Evolutionary conservation across 2,797 vertebrate species (phyloP).

Genomic region (Chanos chanos): DNA sequence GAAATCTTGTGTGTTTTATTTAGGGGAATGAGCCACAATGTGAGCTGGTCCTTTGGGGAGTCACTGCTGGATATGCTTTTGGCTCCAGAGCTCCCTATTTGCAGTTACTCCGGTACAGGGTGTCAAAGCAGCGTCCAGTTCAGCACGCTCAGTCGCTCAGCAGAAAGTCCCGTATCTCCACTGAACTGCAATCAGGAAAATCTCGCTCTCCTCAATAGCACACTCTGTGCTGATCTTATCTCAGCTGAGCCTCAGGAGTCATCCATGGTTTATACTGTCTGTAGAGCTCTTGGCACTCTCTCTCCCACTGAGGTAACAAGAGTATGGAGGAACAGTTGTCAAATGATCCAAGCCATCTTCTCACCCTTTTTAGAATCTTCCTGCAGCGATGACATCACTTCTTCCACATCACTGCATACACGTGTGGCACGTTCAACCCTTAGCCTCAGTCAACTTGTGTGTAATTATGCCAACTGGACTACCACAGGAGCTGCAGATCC

Average conservation of each 20-base stretch:
- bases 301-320: constrained; percentile 45
- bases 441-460: constrained; percentile 65
- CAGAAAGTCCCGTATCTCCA: constrained; percentile 2
- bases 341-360: constrained; percentile 41
- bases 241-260: constrained; percentile 30
- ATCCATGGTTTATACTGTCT: constrained; percentile 52
- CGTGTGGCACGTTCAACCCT: constrained; percentile 51
- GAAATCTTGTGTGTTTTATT: constrained; percentile 29
- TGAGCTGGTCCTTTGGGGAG: constrained; percentile 71
- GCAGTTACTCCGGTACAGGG: constrained; percentile 49
- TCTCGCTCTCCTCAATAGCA: constrained; percentile 62
- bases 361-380: constrained; percentile 51
- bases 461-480: constrained; percentile 68
- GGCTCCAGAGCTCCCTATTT: constrained; percentile 42
- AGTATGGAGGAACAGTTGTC: constrained; percentile 66
- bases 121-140: constrained; percentile 48
- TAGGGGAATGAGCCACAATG: constrained; percentile 74
- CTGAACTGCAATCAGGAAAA: constrained; percentile 57
- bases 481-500: constrained; percentile 41
- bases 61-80: constrained; percentile 67
- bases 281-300: constrained; percentile 58
- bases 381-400: constrained; percentile 30
- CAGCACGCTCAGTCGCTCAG: constrained; percentile 35
- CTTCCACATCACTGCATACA: background rate
- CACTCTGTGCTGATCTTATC: constrained; percentile 63